These are phyloP conservation scores for Pterocles gutturalis DNA, from an alignment of 2,113 vertebrate species.

Conservation along the genomic window DNA sequence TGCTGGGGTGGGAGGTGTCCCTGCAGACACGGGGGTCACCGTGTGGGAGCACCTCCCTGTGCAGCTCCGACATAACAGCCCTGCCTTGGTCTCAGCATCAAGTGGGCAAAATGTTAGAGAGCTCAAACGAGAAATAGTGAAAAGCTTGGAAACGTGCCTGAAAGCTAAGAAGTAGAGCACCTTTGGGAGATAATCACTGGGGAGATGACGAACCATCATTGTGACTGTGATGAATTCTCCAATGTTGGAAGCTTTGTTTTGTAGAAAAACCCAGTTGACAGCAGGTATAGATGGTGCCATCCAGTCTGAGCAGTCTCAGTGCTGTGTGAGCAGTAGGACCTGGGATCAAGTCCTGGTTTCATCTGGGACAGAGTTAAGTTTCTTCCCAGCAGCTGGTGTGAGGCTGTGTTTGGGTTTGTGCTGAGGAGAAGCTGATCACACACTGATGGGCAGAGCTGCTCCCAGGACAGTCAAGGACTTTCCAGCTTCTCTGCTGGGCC, in stretches of 20 bases:
- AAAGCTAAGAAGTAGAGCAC: not conserved
- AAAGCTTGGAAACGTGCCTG: not conserved
- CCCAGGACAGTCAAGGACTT: too few relatives aligned
- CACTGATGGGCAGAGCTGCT: too few relatives aligned
- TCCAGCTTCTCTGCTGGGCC: too few relatives aligned
- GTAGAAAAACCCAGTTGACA: not conserved
- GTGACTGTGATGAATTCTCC: not conserved
- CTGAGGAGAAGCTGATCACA: too few relatives aligned
- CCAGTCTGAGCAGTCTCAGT: not conserved
- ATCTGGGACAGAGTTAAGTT: too few relatives aligned
- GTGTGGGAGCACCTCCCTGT: not conserved
- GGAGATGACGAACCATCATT: not conserved
- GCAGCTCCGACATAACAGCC: not conserved
- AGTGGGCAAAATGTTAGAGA: rapidly evolving
- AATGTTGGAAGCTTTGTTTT: not conserved
- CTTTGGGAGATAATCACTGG: not conserved
- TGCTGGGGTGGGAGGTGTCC: not conserved
- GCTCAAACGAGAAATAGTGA: not conserved
- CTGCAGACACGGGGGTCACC: not conserved
- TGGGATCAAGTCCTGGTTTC: not conserved
- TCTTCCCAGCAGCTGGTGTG: too few relatives aligned
- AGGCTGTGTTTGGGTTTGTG: too few relatives aligned
- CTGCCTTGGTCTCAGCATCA: rapidly evolving
- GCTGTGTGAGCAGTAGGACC: not conserved
- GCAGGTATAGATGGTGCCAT: rapidly evolving